Base-by-base conservation (phyloP, 2,888 invertebrate species). In the Mythimna lalbum region DNA sequence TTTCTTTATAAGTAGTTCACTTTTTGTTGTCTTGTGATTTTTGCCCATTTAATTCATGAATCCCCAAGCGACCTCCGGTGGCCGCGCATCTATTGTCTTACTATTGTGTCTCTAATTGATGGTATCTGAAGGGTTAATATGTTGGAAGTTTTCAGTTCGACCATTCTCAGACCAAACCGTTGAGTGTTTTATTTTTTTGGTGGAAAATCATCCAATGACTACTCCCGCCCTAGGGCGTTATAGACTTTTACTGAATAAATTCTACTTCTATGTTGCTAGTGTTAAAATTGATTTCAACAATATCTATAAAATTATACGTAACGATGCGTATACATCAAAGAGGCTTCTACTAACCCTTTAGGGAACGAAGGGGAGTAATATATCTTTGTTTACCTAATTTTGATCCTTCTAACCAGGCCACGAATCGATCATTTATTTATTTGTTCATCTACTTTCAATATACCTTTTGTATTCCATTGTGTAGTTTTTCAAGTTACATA, bases 301-400 rank as follows among this genome's bases (percentile, higher is more conserved):
- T 33, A 43, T 36, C 23, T 36, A 59, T 53, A 68, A 33, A 33
- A 6, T 50, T 43, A 49, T 31, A 43, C 27, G n/a, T 59, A 63
- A 59, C 53, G 14, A 14, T 12, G 50, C 53, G 43, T 57, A 47
- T 52, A 61, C 39, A 68, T 53, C 52, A 56, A 74, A 75, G 33
- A 59, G 6, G 21, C 17, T 23, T 21, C 53, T 49, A 19, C n/a
- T 10, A 21, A 63, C 50, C 59, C 76, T 76, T 66, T 1, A 33
- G 76, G 66, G 55, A 76, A 9, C 19, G 10, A 36, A 21, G 33
- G 43, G 6, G 49, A n/a, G 57, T 62, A 71, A 76, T 71, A 63
- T 36, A 76, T 71, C 62, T 71, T 66, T 66, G 77, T 71, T 71
- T 60, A 19, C 55, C 43, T 60, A 71, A 66, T 66, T 76, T 60